Conservation (phyloP, 2,797 vertebrate species). For the Myotis planiceps region DNA sequence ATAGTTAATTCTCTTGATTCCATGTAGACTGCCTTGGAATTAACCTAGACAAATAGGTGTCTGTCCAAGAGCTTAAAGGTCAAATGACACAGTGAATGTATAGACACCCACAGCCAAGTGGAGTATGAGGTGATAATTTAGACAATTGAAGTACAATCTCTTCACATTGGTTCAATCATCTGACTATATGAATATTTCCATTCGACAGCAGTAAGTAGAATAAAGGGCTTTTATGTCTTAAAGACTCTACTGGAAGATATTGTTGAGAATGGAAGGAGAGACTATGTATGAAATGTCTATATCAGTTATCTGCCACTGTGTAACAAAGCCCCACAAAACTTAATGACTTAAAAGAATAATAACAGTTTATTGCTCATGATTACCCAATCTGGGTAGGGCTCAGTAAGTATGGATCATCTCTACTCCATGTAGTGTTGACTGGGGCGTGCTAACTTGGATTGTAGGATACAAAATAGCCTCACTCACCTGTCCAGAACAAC, state of each 20-base stretch:
- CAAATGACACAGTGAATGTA: slow-evolving; percentile 53
- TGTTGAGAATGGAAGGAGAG: background rate
- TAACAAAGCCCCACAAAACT: background rate
- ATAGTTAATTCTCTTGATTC: slow-evolving; percentile 68
- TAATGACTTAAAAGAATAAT: background rate
- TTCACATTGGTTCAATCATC: background rate
- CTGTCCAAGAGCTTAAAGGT: slow-evolving; percentile 61
- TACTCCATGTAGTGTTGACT: background rate
- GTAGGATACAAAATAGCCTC: background rate
- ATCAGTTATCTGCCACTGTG: background rate
- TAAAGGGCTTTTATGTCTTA: background rate
- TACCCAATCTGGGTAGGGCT: background rate
- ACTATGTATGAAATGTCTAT: background rate
- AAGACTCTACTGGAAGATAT: background rate
- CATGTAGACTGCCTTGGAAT: slow-evolving; percentile 54
- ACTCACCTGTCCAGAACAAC: background rate
- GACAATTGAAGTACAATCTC: background rate
- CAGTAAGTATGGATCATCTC: background rate
- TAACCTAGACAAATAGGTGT: slow-evolving; percentile 71
- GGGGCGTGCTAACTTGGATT: too few species aligned
- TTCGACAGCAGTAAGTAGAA: background rate
- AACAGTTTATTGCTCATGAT: background rate
- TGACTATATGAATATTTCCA: slow-evolving; percentile 8
- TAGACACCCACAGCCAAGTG: slow-evolving; percentile 32
- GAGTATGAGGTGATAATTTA: background rate